A percentile compares a stretch with the other conserved stretches of the same genome.
phyloP scores from a whole-genome alignment of 2,113 vertebrate species.

The Apteryx mantelli region DNA sequence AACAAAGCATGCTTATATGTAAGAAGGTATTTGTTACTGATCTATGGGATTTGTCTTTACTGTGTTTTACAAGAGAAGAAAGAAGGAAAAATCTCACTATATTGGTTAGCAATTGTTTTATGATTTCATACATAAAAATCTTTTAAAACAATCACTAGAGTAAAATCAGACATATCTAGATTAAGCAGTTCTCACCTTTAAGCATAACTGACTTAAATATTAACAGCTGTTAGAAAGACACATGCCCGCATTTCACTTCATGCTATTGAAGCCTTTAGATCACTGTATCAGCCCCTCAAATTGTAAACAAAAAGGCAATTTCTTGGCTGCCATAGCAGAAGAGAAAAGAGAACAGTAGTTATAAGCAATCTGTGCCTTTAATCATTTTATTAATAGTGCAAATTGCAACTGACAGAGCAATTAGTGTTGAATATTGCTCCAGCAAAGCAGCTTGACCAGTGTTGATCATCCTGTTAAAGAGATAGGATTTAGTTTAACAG shows the following conservation, averaged over 20 bases:
- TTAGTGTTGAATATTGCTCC: constrained; percentile 9
- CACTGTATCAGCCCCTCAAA: not conserved
- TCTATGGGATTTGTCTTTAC: not conserved
- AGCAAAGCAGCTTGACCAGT: constrained; percentile 22
- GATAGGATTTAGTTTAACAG: not conserved
- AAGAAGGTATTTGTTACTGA: not conserved
- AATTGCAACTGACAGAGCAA: constrained; percentile 25
- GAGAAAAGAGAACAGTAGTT: not conserved
- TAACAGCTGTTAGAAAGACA: not conserved
- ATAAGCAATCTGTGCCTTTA: not conserved
- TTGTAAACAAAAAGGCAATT: not conserved
- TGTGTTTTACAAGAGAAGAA: not conserved
- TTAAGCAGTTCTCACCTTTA: not conserved
- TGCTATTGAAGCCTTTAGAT: not conserved
- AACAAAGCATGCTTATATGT: not conserved
- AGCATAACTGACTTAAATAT: not conserved
- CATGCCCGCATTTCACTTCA: not conserved
- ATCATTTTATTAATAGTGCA: constrained; percentile 27
- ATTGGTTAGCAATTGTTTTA: not conserved
- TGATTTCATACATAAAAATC: not conserved
- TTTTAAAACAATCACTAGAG: not conserved
- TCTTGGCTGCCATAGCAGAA: not conserved
- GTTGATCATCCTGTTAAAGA: not conserved
- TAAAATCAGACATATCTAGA: not conserved
- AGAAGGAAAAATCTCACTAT: not conserved